Evolutionary conservation across 1,140 invertebrate species (phyloP), one percentile per base, ranked within the genome.

Genomic region (Charaxes varanes): DNA sequence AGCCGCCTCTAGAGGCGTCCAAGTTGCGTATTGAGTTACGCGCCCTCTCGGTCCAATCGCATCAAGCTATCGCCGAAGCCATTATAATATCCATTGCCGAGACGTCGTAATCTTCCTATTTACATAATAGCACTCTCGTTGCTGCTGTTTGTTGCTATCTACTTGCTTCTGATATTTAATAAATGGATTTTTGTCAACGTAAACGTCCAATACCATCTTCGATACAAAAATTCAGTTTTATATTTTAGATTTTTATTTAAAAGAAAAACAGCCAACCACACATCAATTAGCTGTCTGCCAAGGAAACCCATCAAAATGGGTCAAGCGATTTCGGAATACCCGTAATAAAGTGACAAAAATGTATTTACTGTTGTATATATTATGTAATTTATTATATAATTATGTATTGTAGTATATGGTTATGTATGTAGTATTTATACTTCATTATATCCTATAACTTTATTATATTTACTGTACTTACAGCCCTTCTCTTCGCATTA

Each of bases 11-110:
- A 36, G 55, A 57, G 65, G 53, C 56, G 65, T 66, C 65, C 65
- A 72, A 78, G 62, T 72, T 70, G 55, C 57, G 68, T 78, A 74
- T 78, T 68, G 62, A 74, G 70, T 78, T 78, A 78, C 69, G 59
- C 64, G 55, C 53, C 53, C 60, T 54, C 43, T 53, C 57, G 43
- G 60, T 55, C 66, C 68, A 64, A 70, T 69, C 60, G 67, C 44
- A 56, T 66, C 58, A 64, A 43, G 14, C 31, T 41, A 38, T 41
- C 52, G 49, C 41, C 35, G 54, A 54, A 44, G 35, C 59, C 59
- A 70, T 68, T 72, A 70, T 60, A 60, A 65, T 65, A 71, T 62
- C 63, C 56, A 30, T 45, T 66, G 51, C 50, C 46, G 54, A 54
- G 59, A 52, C 55, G 45, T 62, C 37, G 53, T 69, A 69, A 71